Evolutionary conservation across 1,140 invertebrate species (phyloP).

Genomic region (Laupala kohalensis): DNA sequence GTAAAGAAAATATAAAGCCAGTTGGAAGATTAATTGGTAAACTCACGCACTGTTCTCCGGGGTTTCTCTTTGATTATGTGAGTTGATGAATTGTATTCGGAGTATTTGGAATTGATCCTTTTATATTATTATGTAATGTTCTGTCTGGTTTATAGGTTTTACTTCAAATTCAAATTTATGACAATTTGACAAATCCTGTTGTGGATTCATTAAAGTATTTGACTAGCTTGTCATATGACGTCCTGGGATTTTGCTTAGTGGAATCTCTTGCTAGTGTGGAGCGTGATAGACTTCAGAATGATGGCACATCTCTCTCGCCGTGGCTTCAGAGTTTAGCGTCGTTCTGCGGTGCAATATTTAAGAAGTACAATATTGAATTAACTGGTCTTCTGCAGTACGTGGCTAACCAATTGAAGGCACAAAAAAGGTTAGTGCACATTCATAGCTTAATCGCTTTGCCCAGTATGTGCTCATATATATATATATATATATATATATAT

Average conservation of each 20-base stretch:
- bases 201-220: constrained; percentile 97
- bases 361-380: constrained; percentile 94
- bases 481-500: not conserved
- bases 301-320: constrained; percentile 84
- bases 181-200: constrained; percentile 91
- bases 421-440: constrained; percentile 61
- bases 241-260: constrained; percentile 89
- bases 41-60: constrained; percentile 89
- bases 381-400: constrained; percentile 92
- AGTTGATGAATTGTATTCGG: not conserved
- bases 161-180: constrained; percentile 90
- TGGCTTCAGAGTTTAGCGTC: constrained; percentile 91
- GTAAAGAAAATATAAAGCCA: constrained; percentile 96
- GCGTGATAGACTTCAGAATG: constrained; percentile 66
- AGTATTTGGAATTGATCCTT: not conserved
- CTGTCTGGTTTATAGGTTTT: constrained; percentile 39
- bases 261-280: constrained; percentile 72
- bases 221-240: constrained; percentile 90
- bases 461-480: not conserved
- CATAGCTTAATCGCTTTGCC: not conserved
- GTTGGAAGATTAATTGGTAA: constrained; percentile 92
- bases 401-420: constrained; percentile 89
- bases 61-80: constrained; percentile 92
- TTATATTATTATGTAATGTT: not conserved
- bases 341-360: constrained; percentile 90